These are phyloP conservation scores for Toxotes lorentzi DNA, from an alignment of 2,797 vertebrate species.

Conservation along the genomic window DNA sequence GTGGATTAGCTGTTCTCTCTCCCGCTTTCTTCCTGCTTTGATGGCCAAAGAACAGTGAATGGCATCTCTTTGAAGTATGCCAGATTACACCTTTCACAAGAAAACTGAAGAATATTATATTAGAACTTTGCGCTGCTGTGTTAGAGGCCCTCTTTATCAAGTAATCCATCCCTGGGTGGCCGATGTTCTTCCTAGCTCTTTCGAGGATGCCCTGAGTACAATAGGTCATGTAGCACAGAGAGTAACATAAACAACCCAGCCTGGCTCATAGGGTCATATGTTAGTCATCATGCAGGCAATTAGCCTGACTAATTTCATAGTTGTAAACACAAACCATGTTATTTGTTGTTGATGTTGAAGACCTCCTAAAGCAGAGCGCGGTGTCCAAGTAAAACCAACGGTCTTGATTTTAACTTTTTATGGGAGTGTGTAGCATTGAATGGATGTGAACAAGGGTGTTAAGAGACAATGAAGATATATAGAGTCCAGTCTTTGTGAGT, in stretches of 20 bases:
- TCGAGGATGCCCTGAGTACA: conserved; percentile 62
- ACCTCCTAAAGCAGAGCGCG: background rate
- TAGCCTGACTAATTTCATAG: conserved; percentile 38
- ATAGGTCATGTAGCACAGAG: conserved; percentile 45
- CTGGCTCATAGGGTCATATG: conserved; percentile 47
- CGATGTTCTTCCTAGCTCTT: conserved; percentile 28
- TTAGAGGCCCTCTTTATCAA: conserved; percentile 21
- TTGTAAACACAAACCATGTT: conserved; percentile 43
- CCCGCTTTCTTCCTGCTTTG: conserved; percentile 21
- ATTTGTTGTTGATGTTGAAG: conserved; percentile 24
- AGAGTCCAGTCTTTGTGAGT: conserved; percentile 37
- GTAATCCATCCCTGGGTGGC: conserved; percentile 53
- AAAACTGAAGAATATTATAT: conserved; percentile 1
- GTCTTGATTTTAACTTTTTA: conserved; percentile 42
- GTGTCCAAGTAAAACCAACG: conserved; percentile 8
- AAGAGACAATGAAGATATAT: conserved; percentile 27
- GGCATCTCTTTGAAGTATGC: conserved; percentile 1
- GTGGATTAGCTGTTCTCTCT: conserved; percentile 52
- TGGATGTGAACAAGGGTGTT: conserved; percentile 10
- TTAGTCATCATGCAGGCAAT: conserved; percentile 55
- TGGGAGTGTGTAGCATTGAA: conserved; percentile 8
- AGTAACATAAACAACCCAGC: conserved; percentile 67
- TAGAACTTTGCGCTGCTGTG: background rate
- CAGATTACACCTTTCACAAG: background rate
- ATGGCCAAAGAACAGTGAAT: conserved; percentile 21